phyloP scores from a whole-genome alignment of 2,113 vertebrate genomes.

The Acanthisitta chloris region DNA sequence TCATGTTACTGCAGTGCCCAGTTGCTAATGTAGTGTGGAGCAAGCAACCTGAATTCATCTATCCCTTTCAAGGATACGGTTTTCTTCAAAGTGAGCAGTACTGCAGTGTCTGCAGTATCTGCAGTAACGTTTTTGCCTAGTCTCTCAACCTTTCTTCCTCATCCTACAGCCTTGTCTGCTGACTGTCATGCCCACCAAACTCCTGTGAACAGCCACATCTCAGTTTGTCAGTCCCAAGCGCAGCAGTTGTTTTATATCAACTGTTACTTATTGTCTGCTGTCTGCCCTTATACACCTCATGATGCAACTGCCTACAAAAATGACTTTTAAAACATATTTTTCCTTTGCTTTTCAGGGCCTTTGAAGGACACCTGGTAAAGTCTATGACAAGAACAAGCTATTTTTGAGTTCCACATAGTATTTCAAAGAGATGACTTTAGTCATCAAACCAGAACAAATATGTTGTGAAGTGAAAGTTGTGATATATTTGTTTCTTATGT shows the following conservation, averaged over 20 bases:
- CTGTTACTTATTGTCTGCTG: not conserved
- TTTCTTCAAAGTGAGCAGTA: not conserved
- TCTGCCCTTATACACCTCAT: not conserved
- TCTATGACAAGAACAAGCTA: slow-evolving; percentile 70
- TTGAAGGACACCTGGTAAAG: slow-evolving; percentile 73
- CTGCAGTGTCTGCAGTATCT: fast-evolving
- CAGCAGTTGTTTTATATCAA: not conserved
- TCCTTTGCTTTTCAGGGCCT: slow-evolving; percentile 80
- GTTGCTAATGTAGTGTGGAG: not conserved
- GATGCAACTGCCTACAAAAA: not conserved
- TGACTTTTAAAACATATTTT: not conserved
- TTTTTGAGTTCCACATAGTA: slow-evolving; percentile 82
- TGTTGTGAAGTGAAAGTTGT: slow-evolving; percentile 81
- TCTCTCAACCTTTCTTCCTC: not conserved
- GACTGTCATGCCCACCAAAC: not conserved
- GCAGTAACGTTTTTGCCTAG: not conserved
- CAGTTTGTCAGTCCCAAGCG: not conserved
- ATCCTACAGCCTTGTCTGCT: not conserved
- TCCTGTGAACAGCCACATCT: not conserved
- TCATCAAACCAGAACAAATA: slow-evolving; percentile 82
- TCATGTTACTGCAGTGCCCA: not conserved
- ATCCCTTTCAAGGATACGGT: not conserved
- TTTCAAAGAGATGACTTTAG: slow-evolving; percentile 83
- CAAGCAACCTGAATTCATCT: not conserved
- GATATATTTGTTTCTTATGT: slow-evolving; percentile 83